Evolutionary conservation across 2,113 vertebrate species (phyloP).

Genomic region (Tragulus kanchil): DNA sequence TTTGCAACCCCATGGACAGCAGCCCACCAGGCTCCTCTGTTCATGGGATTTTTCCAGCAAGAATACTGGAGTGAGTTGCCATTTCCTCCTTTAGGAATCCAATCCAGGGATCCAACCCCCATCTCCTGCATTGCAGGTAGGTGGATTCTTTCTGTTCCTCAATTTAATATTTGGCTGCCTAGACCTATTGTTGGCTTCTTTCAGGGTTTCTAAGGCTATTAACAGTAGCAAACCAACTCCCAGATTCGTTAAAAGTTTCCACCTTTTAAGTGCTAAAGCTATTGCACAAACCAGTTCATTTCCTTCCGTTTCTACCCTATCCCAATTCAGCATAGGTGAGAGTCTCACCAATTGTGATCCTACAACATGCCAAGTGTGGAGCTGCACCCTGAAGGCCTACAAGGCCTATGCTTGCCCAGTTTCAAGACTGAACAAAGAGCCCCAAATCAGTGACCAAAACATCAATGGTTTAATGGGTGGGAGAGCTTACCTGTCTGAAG

Average conservation of each 20-base stretch:
- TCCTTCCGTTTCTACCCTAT: neutral
- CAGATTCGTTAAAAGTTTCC: neutral
- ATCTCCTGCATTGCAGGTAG: neutral
- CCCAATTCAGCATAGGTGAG: neutral
- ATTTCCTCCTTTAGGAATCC: neutral
- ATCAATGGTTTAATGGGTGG: neutral
- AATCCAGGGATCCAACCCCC: neutral
- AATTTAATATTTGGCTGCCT: neutral
- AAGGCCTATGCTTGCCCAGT: neutral
- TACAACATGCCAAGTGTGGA: neutral
- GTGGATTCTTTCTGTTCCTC: neutral
- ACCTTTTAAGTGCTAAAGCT: neutral
- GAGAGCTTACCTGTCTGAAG: neutral
- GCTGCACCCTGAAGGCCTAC: neutral
- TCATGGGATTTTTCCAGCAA: neutral
- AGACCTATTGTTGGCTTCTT: conserved; percentile 24
- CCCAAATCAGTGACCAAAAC: neutral
- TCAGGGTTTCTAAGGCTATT: conserved; percentile 20
- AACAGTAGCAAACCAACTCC: neutral
- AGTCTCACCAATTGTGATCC: neutral
- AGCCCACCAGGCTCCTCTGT: neutral
- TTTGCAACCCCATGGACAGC: neutral
- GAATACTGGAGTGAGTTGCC: neutral
- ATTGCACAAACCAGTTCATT: neutral
- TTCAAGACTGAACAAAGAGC: neutral